These are phyloP conservation scores for Oceanodroma leucorhoa DNA, from an alignment of 2,797 vertebrate species.

Conservation along the genomic window DNA sequence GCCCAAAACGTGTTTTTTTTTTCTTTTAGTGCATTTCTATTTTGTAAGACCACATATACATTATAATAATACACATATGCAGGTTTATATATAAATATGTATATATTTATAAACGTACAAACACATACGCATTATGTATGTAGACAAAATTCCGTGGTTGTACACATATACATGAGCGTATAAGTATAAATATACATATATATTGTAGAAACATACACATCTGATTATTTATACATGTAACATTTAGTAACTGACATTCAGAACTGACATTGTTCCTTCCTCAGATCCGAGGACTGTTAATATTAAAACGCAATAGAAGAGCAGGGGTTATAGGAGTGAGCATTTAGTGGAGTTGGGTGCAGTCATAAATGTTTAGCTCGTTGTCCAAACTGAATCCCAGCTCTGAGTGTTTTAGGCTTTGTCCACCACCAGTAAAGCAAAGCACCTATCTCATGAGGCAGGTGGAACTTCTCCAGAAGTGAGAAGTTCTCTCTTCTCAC, in stretches of 20 bases:
- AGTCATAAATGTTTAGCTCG: background rate
- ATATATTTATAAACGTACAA: background rate
- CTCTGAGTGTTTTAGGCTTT: background rate
- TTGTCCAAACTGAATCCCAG: background rate
- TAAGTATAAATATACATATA: background rate
- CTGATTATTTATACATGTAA: background rate
- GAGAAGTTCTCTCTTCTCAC: background rate
- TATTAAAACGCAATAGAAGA: background rate
- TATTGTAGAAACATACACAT: background rate
- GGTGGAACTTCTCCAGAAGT: background rate
- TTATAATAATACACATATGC: background rate
- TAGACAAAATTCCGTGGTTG: background rate
- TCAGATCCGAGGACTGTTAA: background rate
- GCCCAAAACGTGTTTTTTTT: background rate
- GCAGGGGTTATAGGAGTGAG: background rate
- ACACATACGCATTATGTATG: background rate
- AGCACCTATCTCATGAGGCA: background rate
- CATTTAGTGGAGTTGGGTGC: background rate
- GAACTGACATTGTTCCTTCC: background rate
- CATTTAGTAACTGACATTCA: background rate
- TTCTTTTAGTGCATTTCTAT: background rate
- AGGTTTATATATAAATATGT: background rate
- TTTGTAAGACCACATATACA: background rate
- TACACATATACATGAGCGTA: background rate
- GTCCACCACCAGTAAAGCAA: background rate